phyloP scores from a whole-genome alignment of 2,888 invertebrate genomes.

The Meganola albula region DNA sequence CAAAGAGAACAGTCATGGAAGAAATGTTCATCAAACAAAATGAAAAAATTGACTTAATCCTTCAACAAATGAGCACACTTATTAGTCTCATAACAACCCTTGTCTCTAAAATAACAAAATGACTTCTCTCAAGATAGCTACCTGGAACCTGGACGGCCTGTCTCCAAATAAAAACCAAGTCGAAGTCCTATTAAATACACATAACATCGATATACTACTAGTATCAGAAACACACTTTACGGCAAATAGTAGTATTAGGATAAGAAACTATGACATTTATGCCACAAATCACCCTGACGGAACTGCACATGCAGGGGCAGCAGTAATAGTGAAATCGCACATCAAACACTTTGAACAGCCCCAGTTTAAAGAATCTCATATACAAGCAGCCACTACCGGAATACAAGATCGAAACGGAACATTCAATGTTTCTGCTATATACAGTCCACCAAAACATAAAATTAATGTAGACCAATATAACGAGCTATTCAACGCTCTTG shows the following conservation, averaged over 20 bases:
- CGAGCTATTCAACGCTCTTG: conserved; percentile 7
- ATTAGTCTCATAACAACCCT: conserved; percentile 9
- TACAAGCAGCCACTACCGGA: conserved; percentile 16
- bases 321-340: conserved; percentile 8
- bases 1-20: no score
- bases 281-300: conserved; percentile 15
- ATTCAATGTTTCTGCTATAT: conserved; percentile 12
- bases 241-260: conserved; percentile 4
- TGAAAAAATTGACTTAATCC: conserved; percentile 16
- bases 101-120: conserved; percentile 5
- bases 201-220: conserved; percentile 16
- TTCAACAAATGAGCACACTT: conserved; percentile 12
- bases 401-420: conserved; percentile 7
- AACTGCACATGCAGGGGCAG: conserved; percentile 16
- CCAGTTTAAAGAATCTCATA: conserved; percentile 7
- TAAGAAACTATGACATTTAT: conserved; percentile 9
- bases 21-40: conserved; percentile 12
- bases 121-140: conserved; percentile 6
- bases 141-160: conserved; percentile 17
- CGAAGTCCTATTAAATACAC: conserved; percentile 5
- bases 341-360: conserved; percentile 13
- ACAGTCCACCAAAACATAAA: conserved; percentile 19
- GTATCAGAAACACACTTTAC: conserved; percentile 15
- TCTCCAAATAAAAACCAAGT: conserved; percentile 11
- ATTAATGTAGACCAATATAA: conserved; percentile 5